Evolutionary conservation across 2,113 vertebrate genomes (phyloP).

Genomic region (Dermatemys mawii): DNA sequence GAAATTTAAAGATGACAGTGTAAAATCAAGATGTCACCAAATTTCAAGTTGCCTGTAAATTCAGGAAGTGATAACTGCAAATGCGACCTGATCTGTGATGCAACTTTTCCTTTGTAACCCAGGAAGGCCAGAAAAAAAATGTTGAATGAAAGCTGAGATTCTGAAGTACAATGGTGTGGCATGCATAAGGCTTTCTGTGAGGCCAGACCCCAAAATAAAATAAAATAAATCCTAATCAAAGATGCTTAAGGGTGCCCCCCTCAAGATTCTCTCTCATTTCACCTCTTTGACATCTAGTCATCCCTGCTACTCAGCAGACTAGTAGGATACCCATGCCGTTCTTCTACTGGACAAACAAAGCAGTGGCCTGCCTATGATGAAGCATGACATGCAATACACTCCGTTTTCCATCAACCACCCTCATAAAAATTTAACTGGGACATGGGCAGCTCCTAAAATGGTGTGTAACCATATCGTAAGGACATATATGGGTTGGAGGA

Average conservation of each 20-base stretch:
- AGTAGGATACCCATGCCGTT: fast-evolving
- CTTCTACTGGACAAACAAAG: not conserved
- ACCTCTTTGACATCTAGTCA: not conserved
- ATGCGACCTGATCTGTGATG: not conserved
- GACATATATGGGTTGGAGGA: not conserved
- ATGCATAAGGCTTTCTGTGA: not conserved
- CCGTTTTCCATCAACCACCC: not conserved
- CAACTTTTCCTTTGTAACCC: not conserved
- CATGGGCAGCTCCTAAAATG: not conserved
- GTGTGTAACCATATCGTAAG: not conserved
- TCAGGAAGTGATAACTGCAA: not conserved
- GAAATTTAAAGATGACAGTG: not conserved
- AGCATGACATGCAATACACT: not conserved
- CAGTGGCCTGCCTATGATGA: fast-evolving
- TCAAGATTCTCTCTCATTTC: not conserved
- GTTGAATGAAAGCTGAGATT: not conserved
- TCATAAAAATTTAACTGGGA: not conserved
- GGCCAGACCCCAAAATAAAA: not conserved
- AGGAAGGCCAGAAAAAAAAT: not conserved
- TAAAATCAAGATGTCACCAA: not conserved
- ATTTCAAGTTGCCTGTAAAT: not conserved
- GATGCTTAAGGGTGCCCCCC: not conserved
- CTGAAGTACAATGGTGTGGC: not conserved
- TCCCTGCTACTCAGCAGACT: not conserved
- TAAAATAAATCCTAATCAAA: not conserved